Conservation (phyloP, 2,888 invertebrate species). For the Ctenicera cuprea region DNA sequence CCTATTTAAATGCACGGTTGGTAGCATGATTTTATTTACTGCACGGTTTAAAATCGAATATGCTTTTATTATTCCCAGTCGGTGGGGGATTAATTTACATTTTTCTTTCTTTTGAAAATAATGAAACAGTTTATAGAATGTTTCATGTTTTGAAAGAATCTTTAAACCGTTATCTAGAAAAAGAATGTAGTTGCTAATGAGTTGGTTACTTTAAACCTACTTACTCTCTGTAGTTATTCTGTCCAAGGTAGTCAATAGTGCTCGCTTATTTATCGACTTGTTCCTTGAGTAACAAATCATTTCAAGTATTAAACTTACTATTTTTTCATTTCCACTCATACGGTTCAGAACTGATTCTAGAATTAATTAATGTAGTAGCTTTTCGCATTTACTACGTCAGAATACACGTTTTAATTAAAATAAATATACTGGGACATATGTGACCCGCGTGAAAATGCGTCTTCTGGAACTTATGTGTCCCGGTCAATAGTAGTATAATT, state of each 20-base stretch:
- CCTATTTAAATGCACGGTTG: constrained; percentile 33
- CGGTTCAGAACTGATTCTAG: constrained; percentile 52
- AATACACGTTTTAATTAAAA: too few species aligned
- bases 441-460: too few species aligned
- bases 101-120: constrained; percentile 51
- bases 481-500: too few species aligned
- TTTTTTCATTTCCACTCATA: constrained; percentile 54
- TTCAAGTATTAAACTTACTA: constrained; percentile 53
- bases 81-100: constrained; percentile 5
- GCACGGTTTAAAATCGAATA: constrained; percentile 57
- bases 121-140: constrained; percentile 53
- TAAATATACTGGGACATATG: too few species aligned
- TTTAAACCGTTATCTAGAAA: constrained; percentile 48
- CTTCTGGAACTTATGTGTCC: too few species aligned
- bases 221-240: constrained; percentile 36
- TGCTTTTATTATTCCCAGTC: constrained; percentile 54
- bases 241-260: constrained; percentile 55
- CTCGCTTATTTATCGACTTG: constrained; percentile 52
- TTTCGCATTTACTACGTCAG: too few species aligned
- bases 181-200: neutral
- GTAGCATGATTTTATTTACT: constrained; percentile 44
- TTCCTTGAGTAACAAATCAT: constrained; percentile 44
- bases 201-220: neutral
- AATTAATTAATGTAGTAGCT: too few species aligned
- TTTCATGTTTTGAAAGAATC: constrained; percentile 46